Conservation (phyloP, 2,113 vertebrate species). For the Ochotona princeps region DNA sequence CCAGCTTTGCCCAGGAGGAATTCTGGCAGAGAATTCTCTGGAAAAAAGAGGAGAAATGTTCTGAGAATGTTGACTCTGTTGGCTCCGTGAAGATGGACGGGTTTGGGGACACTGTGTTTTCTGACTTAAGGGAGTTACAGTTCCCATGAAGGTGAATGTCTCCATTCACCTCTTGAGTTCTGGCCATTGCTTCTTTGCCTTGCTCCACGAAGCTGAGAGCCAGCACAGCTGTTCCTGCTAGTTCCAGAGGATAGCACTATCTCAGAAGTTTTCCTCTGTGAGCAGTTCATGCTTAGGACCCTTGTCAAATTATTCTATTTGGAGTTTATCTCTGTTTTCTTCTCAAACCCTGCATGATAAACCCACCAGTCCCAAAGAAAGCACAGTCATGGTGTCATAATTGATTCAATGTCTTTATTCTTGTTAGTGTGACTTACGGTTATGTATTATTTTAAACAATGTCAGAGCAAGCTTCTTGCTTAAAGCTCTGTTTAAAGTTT, state of each 20-base stretch:
- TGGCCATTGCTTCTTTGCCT: neutral
- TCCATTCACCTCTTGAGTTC: neutral
- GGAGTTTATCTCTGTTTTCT: neutral
- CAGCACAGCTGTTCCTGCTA: neutral
- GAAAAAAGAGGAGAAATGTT: neutral
- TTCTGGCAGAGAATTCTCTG: too few species aligned
- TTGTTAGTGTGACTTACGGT: neutral
- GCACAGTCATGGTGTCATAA: neutral
- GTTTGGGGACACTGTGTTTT: neutral
- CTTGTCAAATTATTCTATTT: neutral
- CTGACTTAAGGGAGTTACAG: neutral
- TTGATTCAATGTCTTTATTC: neutral
- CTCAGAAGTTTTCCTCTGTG: neutral
- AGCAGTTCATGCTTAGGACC: neutral
- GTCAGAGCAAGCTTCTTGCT: neutral
- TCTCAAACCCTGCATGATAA: neutral
- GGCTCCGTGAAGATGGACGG: too few species aligned
- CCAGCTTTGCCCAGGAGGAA: neutral
- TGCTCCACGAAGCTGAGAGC: neutral
- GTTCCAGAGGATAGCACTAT: rapidly evolving
- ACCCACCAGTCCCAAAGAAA: neutral
- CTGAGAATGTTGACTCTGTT: neutral
- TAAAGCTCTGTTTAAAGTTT: too few species aligned
- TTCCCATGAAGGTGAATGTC: neutral
- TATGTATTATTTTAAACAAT: neutral